These are phyloP conservation scores for Psittacula derbiana DNA, from an alignment of 2,797 vertebrate species.

Conservation along the genomic window DNA sequence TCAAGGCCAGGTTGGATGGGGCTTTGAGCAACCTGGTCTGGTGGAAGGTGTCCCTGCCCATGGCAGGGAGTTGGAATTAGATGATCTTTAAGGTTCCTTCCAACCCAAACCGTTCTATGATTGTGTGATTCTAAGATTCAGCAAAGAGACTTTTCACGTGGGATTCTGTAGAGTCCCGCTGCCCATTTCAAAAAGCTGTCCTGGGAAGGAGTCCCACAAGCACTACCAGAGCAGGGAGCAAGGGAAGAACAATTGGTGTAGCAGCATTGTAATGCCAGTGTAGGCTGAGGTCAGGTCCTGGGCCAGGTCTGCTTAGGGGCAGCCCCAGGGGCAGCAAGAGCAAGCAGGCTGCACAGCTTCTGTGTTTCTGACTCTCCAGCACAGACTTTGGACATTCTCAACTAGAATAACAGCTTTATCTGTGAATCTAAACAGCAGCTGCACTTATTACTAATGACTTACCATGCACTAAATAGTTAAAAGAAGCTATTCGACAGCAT, in stretches of 20 bases:
- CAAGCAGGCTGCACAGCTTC: fast-evolving
- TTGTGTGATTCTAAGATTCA: neutral
- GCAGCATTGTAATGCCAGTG: neutral
- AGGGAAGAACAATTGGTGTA: neutral
- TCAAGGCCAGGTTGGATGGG: neutral
- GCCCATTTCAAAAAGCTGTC: neutral
- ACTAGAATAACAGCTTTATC: neutral
- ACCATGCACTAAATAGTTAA: neutral
- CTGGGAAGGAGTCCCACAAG: neutral
- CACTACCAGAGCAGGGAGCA: neutral
- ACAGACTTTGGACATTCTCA: neutral
- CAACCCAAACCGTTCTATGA: neutral
- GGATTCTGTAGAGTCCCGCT: neutral
- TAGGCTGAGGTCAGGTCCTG: neutral
- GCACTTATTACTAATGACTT: neutral
- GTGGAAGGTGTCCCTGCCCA: neutral
- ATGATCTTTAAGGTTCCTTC: neutral
- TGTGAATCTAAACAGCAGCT: neutral
- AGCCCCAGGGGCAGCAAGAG: neutral
- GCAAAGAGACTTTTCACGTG: neutral
- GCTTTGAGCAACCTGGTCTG: neutral
- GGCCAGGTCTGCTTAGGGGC: neutral
- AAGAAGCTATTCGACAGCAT: neutral
- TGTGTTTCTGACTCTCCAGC: neutral
- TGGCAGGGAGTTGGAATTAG: neutral